These are phyloP conservation scores for Ispidina picta DNA, from an alignment of 2,797 vertebrate species.

Conservation along the genomic window DNA sequence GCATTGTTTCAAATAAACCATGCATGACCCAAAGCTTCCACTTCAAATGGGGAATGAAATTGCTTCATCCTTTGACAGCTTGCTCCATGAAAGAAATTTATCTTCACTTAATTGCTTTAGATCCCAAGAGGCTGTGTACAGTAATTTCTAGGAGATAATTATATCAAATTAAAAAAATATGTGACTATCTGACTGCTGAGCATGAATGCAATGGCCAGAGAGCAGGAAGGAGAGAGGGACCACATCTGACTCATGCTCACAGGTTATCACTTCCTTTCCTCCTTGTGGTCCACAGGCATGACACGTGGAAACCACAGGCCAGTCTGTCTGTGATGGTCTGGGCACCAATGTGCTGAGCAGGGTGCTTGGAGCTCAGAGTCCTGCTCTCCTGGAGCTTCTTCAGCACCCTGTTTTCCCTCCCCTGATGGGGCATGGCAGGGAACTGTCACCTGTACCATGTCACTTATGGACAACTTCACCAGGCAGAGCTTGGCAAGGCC, in stretches of 20 bases:
- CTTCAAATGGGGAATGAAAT: slow-evolving; percentile 85
- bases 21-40: slow-evolving; percentile 86
- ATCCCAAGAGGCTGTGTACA: slow-evolving; percentile 79
- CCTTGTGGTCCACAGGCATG: not conserved
- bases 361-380: not conserved
- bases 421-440: not conserved
- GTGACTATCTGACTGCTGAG: slow-evolving; percentile 66
- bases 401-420: not conserved
- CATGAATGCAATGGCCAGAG: slow-evolving; percentile 53
- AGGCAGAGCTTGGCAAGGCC: slow-evolving; percentile 49
- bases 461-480: not conserved
- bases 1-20: slow-evolving; percentile 87
- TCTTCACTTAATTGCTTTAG: slow-evolving; percentile 84
- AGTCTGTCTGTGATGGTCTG: not conserved
- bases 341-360: not conserved
- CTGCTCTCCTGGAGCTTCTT: not conserved
- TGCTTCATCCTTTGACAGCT: slow-evolving; percentile 86
- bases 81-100: slow-evolving; percentile 84
- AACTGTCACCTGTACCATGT: not conserved
- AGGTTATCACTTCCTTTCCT: not conserved
- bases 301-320: not conserved
- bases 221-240: slow-evolving; percentile 13
- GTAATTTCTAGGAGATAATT: slow-evolving; percentile 84
- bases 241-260: not conserved
- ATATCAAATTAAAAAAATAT: slow-evolving; percentile 80